Evolutionary conservation across 2,797 vertebrate species (phyloP).

Genomic region (Agapornis canus): DNA sequence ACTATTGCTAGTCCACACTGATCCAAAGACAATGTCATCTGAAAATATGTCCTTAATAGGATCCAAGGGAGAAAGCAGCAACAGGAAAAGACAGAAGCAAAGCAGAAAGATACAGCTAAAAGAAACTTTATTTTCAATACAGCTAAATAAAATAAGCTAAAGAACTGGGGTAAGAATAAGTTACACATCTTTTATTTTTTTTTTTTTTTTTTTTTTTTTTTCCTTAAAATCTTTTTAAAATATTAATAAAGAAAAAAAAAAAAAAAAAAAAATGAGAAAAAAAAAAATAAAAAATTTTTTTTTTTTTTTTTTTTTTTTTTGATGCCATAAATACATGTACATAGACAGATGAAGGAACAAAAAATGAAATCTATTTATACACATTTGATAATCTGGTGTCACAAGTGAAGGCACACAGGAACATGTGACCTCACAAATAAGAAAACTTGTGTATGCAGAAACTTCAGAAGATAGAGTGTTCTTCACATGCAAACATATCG

Average conservation of each 20-base stretch:
- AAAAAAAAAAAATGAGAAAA: too few species aligned
- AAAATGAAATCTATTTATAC: neutral
- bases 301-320: too few species aligned
- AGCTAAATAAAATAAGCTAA: neutral
- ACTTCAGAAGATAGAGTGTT: neutral
- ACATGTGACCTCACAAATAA: neutral
- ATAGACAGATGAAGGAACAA: neutral
- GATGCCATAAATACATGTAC: neutral
- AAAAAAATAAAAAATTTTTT: too few species aligned
- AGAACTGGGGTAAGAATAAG: neutral
- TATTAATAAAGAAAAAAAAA: too few species aligned
- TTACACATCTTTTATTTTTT: neutral
- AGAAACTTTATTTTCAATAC: neutral
- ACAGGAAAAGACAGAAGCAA: neutral
- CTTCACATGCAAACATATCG: rapidly evolving
- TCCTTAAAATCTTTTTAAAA: too few species aligned
- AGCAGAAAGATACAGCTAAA: neutral
- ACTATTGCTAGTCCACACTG: neutral
- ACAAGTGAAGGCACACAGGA: neutral
- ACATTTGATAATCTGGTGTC: neutral
- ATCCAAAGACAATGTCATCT: neutral
- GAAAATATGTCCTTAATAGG: neutral
- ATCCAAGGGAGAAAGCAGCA: neutral
- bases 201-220: neutral
- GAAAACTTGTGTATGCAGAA: neutral